These are phyloP conservation scores for Micoletzkya japonica DNA, from an alignment of 2,888 invertebrate genomes.

Conservation along the genomic window DNA sequence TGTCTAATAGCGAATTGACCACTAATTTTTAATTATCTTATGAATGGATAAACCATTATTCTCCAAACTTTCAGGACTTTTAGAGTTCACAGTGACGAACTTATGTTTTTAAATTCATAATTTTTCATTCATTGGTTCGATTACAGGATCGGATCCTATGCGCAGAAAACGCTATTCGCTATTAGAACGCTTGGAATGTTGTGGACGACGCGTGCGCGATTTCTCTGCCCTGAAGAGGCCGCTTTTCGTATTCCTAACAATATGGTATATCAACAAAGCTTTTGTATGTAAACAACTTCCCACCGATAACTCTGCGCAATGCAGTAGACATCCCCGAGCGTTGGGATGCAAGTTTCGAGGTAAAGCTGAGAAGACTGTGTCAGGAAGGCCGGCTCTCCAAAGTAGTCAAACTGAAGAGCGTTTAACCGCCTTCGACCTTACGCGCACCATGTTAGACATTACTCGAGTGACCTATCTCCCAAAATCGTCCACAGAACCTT, in stretches of 20 bases:
- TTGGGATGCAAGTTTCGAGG: conserved; percentile 89
- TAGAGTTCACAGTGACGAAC: too few relatives aligned
- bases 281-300: background rate
- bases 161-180: too few relatives aligned
- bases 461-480: background rate
- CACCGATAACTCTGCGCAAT: conserved; percentile 92
- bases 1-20: too few relatives aligned
- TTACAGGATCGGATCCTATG: too few relatives aligned
- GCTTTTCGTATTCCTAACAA: background rate
- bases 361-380: conserved; percentile 96
- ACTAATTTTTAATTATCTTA: too few relatives aligned
- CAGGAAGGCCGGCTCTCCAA: conserved; percentile 76
- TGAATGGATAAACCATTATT: too few relatives aligned
- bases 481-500: background rate
- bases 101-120: too few relatives aligned
- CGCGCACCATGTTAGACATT: background rate
- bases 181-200: too few relatives aligned
- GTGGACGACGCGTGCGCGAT: conserved; percentile 89
- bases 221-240: conserved; percentile 76
- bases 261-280: background rate
- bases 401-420: conserved; percentile 80
- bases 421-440: conserved; percentile 92
- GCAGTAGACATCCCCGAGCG: conserved; percentile 94
- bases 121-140: too few relatives aligned
- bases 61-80: too few relatives aligned